phyloP scores from a whole-genome alignment of 1,140 invertebrate genomes.

The Antheraea pernyi region DNA sequence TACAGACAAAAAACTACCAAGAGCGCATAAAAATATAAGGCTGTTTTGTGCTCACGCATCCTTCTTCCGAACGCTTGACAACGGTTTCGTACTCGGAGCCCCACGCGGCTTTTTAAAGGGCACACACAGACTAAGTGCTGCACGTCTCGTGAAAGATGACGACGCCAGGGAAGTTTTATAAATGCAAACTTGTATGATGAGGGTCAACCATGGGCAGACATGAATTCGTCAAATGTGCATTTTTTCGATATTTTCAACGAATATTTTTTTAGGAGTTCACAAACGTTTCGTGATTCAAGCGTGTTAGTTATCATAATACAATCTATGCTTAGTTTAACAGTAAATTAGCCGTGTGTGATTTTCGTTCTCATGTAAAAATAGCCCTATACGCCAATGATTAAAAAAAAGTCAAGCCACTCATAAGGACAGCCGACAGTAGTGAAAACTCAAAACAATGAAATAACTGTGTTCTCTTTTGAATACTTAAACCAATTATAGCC shows the following conservation, averaged over 20 bases:
- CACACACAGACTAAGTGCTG: conserved; percentile 9
- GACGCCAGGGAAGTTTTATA: conserved; percentile 5
- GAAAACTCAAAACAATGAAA: too few relatives aligned
- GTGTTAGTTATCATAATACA: too few relatives aligned
- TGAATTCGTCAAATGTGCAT: not conserved
- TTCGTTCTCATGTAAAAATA: too few relatives aligned
- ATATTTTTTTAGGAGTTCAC: too few relatives aligned
- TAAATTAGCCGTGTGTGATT: too few relatives aligned
- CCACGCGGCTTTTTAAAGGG: conserved; percentile 7
- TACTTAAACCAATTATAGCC: too few relatives aligned
- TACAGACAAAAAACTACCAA: conserved; percentile 4
- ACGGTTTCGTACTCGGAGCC: not conserved
- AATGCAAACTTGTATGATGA: not conserved
- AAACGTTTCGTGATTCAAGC: too few relatives aligned
- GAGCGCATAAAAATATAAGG: not conserved
- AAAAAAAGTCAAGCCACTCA: too few relatives aligned
- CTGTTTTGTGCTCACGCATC: not conserved
- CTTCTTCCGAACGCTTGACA: not conserved
- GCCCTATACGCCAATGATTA: too few relatives aligned
- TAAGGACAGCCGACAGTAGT: too few relatives aligned
- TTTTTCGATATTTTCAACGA: not conserved
- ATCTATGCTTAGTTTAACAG: too few relatives aligned
- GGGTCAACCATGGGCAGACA: not conserved
- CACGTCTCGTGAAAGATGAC: conserved; percentile 1
- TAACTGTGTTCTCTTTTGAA: too few relatives aligned